Conservation (phyloP, 2,113 vertebrate species). For the Ptyas mucosa region DNA sequence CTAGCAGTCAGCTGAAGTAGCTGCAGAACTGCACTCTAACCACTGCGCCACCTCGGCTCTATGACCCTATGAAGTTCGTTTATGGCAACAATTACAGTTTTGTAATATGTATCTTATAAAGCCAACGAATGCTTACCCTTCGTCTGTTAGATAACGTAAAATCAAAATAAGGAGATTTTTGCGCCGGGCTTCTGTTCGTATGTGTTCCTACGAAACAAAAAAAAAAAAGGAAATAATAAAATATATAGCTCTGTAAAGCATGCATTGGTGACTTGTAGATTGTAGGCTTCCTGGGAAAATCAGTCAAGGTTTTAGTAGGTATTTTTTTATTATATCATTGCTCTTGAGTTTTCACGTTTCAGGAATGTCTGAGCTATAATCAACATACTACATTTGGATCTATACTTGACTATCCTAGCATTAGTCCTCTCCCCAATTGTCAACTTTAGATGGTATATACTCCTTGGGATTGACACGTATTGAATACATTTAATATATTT, state of each 20-base stretch:
- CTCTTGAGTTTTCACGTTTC: no score
- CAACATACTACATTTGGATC: no score
- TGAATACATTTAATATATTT: neutral
- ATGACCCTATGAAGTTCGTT: neutral
- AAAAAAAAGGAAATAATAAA: conserved; percentile 46
- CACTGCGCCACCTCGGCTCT: no score
- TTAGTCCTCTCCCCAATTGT: neutral
- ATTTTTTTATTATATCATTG: neutral
- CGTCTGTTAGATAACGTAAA: conserved; percentile 84
- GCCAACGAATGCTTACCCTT: conserved; percentile 78
- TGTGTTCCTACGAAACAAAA: conserved; percentile 77
- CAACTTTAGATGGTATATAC: neutral
- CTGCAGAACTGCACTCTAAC: no score
- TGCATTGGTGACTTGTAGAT: conserved; percentile 39
- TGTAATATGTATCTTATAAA: neutral
- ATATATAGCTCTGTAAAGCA: conserved; percentile 48
- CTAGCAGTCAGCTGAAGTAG: no score
- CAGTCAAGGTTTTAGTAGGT: neutral
- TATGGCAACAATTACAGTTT: neutral
- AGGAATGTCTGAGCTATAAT: neutral
- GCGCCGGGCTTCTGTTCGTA: conserved; percentile 80
- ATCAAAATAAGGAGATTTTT: conserved; percentile 91
- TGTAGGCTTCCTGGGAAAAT: neutral
- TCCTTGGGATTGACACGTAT: neutral
- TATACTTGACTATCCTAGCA: neutral